These are phyloP conservation scores for Drosophila varians DNA, from an alignment of 1,140 invertebrate species.

Conservation along the genomic window DNA sequence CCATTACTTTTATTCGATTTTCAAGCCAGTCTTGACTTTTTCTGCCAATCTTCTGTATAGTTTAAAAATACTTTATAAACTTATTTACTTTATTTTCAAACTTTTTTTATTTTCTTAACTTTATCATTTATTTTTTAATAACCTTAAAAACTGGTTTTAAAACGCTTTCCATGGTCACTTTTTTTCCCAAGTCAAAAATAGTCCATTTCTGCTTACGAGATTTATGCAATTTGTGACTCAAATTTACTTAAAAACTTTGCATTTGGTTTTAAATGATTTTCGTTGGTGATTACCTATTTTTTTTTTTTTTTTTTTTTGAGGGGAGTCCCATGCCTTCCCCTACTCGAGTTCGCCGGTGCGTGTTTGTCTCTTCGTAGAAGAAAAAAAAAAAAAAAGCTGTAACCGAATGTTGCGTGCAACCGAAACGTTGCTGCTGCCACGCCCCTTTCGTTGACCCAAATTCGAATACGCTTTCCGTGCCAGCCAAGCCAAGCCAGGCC, in stretches of 20 bases:
- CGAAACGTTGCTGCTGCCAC: slow-evolving; percentile 46
- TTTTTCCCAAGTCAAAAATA: too few relatives aligned
- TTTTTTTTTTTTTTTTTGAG: neutral
- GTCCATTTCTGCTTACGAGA: too few relatives aligned
- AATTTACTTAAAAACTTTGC: neutral
- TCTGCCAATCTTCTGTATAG: too few relatives aligned
- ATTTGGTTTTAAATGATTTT: neutral
- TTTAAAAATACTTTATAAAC: too few relatives aligned
- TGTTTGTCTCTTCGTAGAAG: neutral
- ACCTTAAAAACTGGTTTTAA: too few relatives aligned
- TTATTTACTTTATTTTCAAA: too few relatives aligned
- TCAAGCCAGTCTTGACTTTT: neutral
- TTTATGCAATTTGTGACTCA: neutral
- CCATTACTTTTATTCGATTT: neutral
- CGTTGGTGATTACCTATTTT: slow-evolving; percentile 1
- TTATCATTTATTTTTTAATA: too few relatives aligned
- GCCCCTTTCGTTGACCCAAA: slow-evolving; percentile 68
- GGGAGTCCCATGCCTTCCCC: too few relatives aligned
- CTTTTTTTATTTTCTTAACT: too few relatives aligned
- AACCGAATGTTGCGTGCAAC: slow-evolving; percentile 35
- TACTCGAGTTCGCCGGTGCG: neutral
- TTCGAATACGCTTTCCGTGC: slow-evolving; percentile 43
- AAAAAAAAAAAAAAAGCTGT: too few relatives aligned
- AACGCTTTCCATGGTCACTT: too few relatives aligned
- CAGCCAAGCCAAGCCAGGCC: slow-evolving; percentile 24